Evolutionary conservation across 2,888 invertebrate species (phyloP).

Genomic region (Creontiades dilutus): DNA sequence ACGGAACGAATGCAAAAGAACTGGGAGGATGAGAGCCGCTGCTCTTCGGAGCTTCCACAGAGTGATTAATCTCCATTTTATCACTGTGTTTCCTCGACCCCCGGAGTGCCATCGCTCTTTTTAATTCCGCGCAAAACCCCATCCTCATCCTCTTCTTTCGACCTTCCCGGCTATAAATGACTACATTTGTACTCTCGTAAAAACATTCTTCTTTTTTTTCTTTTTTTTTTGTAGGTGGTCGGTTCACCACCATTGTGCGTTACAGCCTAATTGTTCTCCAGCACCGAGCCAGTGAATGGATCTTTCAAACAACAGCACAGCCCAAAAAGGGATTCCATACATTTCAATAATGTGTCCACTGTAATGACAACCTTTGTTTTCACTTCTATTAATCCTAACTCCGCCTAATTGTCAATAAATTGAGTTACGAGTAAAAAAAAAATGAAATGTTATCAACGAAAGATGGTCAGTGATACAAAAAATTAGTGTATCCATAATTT

Average conservation of each 20-base stretch:
- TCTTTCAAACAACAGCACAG: not conserved
- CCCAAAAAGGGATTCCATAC: not conserved
- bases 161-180: slow-evolving; percentile 52
- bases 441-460: too few species aligned
- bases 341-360: slow-evolving; percentile 1
- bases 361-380: slow-evolving; percentile 1
- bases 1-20: slow-evolving; percentile 28
- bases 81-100: slow-evolving; percentile 50
- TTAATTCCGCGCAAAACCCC: slow-evolving; percentile 63
- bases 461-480: too few species aligned
- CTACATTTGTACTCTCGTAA: slow-evolving; percentile 55
- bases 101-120: slow-evolving; percentile 66
- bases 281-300: slow-evolving; percentile 21
- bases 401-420: too few species aligned
- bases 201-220: slow-evolving; percentile 23
- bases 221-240: slow-evolving; percentile 19
- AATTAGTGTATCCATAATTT: too few species aligned
- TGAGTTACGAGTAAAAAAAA: too few species aligned
- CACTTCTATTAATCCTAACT: not conserved
- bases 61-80: slow-evolving; percentile 68
- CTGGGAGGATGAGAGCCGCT: slow-evolving; percentile 1
- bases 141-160: slow-evolving; percentile 20
- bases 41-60: slow-evolving; percentile 13
- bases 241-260: slow-evolving; percentile 47
- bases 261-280: slow-evolving; percentile 41